Evolutionary conservation across 2,797 vertebrate species (phyloP).

Genomic region (Anguilla marmorata): DNA sequence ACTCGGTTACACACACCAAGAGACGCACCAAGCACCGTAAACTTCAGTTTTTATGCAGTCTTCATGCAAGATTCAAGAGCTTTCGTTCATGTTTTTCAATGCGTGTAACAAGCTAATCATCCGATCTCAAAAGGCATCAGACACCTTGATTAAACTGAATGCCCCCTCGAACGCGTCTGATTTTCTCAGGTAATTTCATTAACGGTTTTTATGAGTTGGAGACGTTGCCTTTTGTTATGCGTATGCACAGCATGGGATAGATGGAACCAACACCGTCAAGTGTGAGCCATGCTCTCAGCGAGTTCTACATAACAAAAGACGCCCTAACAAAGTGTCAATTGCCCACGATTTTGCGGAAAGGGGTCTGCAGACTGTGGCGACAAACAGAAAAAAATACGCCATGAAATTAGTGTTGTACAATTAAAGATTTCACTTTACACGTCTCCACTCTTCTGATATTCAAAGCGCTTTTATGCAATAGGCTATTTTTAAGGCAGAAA

Average conservation of each 20-base stretch:
- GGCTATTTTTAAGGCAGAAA: constrained; percentile 12
- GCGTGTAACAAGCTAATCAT: not conserved
- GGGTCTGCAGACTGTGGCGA: not conserved
- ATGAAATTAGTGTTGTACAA: constrained; percentile 1
- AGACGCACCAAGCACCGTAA: not conserved
- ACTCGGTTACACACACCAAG: not conserved
- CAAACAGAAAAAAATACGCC: constrained; percentile 24
- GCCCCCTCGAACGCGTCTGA: constrained; percentile 1
- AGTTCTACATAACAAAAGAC: constrained; percentile 39
- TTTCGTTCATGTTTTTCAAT: not conserved
- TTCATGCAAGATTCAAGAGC: not conserved
- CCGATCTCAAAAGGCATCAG: not conserved
- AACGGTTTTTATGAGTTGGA: not conserved
- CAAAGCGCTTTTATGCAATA: not conserved
- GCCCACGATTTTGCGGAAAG: constrained; percentile 36
- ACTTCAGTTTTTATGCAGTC: not conserved
- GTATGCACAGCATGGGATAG: constrained; percentile 63
- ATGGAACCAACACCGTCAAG: constrained; percentile 16
- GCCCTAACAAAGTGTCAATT: constrained; percentile 58
- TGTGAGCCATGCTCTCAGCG: not conserved
- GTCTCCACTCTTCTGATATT: not conserved
- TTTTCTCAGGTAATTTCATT: constrained; percentile 14
- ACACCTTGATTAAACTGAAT: constrained; percentile 5
- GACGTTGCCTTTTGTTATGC: constrained; percentile 65
- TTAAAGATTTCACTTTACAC: not conserved